Evolutionary conservation across 2,113 vertebrate genomes (phyloP).

Genomic region (Limanda limanda): DNA sequence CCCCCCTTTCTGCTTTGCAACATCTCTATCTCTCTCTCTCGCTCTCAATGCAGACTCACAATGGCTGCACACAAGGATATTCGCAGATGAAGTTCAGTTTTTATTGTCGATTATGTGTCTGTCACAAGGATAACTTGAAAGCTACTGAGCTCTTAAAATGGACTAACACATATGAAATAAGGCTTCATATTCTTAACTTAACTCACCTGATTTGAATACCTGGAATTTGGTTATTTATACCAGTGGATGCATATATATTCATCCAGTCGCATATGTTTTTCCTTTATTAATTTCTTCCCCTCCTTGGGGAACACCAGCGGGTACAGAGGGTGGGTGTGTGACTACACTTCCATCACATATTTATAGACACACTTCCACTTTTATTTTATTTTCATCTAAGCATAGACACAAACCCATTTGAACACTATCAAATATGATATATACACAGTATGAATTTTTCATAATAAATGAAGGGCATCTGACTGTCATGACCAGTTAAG

Average conservation of each 20-base stretch:
- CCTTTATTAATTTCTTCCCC: not conserved
- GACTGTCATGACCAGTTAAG: too few relatives aligned
- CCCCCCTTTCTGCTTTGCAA: not conserved
- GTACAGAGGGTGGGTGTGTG: too few relatives aligned
- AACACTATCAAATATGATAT: too few relatives aligned
- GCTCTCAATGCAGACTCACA: not conserved
- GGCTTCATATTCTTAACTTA: not conserved
- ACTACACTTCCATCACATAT: too few relatives aligned
- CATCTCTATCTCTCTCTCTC: conserved; percentile 10
- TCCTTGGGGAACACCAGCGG: not conserved
- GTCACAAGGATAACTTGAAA: not conserved
- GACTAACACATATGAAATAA: not conserved
- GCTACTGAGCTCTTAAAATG: not conserved
- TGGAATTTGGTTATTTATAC: conserved; percentile 1
- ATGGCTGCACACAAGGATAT: not conserved
- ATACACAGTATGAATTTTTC: too few relatives aligned
- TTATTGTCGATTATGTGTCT: not conserved
- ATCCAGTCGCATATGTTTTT: not conserved
- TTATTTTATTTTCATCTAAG: too few relatives aligned
- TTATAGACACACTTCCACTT: too few relatives aligned
- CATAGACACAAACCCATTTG: too few relatives aligned
- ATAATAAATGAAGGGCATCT: too few relatives aligned
- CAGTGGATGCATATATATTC: not conserved
- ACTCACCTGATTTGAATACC: not conserved
- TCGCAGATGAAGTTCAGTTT: not conserved